A percentile compares a stretch with the other conserved stretches of the same genome.
phyloP scores from a whole-genome alignment of 2,113 vertebrate genomes.

The Melanostigma gelatinosum region DNA sequence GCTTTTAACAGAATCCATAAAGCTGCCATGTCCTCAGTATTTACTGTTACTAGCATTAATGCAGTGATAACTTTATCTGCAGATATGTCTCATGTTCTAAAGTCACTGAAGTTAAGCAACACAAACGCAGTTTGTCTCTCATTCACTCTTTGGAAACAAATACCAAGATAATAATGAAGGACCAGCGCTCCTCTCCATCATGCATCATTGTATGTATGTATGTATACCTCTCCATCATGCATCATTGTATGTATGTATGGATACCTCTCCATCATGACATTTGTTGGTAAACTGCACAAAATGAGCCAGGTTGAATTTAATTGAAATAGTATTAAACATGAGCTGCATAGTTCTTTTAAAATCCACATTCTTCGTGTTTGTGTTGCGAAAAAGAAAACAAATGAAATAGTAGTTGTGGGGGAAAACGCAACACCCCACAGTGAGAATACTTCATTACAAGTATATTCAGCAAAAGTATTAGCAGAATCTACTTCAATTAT shows the following conservation, averaged over 20 bases:
- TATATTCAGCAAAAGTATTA: background rate
- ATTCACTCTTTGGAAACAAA: background rate
- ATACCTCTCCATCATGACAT: too few relatives aligned
- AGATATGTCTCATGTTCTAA: background rate
- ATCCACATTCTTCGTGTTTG: too few relatives aligned
- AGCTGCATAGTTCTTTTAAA: too few relatives aligned
- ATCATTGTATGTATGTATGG: too few relatives aligned
- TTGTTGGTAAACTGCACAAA: background rate
- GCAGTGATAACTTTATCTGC: background rate
- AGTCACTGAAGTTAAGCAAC: background rate
- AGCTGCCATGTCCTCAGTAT: slow-evolving; percentile 23
- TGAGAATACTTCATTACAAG: background rate
- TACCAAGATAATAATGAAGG: background rate
- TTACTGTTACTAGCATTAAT: too few relatives aligned
- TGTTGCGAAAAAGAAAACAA: background rate
- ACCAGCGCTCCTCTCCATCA: too few relatives aligned
- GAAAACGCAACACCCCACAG: background rate
- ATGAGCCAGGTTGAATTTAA: background rate
- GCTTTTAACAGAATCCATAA: slow-evolving; percentile 46
- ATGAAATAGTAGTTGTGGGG: background rate
- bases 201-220: too few relatives aligned
- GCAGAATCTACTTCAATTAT: background rate
- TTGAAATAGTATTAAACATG: background rate
- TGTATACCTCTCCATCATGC: too few relatives aligned
- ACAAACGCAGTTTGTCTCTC: background rate